Conservation (phyloP, 2,797 vertebrate species). For the Pipistrellus kuhlii region DNA sequence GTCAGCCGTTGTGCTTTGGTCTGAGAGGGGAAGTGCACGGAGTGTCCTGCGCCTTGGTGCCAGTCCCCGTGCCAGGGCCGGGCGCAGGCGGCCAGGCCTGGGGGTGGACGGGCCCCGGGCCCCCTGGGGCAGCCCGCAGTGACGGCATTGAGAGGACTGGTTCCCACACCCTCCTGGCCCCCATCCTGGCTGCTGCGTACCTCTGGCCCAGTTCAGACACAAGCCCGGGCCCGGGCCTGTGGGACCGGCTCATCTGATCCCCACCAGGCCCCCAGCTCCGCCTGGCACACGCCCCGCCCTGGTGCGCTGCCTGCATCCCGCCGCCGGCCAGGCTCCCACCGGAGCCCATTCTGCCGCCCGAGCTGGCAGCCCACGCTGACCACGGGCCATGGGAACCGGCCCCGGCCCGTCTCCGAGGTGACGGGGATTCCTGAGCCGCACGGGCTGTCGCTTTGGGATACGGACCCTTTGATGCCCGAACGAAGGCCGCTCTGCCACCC, state of each 20-base stretch:
- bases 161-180: neutral
- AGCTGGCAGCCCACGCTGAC: neutral
- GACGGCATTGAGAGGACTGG: rapidly evolving
- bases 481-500: neutral
- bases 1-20: neutral
- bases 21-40: neutral
- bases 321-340: neutral
- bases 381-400: rapidly evolving
- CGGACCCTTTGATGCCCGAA: neutral
- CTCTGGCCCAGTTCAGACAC: neutral
- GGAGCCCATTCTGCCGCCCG: neutral
- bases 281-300: neutral
- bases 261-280: neutral
- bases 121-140: rapidly evolving
- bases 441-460: neutral
- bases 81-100: rapidly evolving
- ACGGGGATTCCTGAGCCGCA: neutral
- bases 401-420: neutral
- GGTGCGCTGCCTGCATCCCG: neutral
- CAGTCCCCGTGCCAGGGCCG: neutral
- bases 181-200: neutral
- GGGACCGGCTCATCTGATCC: neutral
- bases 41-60: too few species aligned
- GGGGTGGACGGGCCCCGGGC: rapidly evolving
- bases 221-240: neutral